These are phyloP conservation scores for Acanthochromis polyacanthus DNA, from an alignment of 2,113 vertebrate genomes.

Conservation along the genomic window DNA sequence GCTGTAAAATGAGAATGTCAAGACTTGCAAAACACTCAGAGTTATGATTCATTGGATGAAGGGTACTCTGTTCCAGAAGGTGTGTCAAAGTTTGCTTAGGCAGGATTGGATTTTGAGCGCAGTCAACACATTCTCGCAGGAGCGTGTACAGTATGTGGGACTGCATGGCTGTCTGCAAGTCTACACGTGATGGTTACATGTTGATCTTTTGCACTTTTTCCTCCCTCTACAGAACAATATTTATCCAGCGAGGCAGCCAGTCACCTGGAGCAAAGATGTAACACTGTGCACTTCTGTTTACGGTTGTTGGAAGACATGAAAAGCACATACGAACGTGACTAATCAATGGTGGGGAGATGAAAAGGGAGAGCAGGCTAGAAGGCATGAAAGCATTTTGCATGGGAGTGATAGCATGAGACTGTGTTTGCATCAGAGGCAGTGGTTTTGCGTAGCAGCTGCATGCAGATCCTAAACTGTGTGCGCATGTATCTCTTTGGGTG, in stretches of 20 bases:
- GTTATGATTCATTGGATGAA: conserved; percentile 25
- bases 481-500: conserved; percentile 9
- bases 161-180: conserved; percentile 25
- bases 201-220: conserved; percentile 21
- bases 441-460: conserved; percentile 33
- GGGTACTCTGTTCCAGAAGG: conserved; percentile 8
- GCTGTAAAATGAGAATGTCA: conserved; percentile 15
- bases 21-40: conserved; percentile 10
- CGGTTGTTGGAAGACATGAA: conserved; percentile 23
- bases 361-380: conserved; percentile 20
- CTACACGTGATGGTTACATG: conserved; percentile 19
- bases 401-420: conserved; percentile 27
- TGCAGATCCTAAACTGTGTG: conserved; percentile 5
- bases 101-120: conserved; percentile 28
- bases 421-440: conserved; percentile 40
- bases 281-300: conserved; percentile 8
- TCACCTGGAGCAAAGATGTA: conserved; percentile 2
- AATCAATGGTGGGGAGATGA: conserved; percentile 3
- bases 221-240: neutral
- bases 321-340: conserved; percentile 19
- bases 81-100: conserved; percentile 37
- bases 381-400: conserved; percentile 34
- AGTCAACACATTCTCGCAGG: conserved; percentile 14
- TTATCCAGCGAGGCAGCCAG: neutral
- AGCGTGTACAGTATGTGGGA: conserved; percentile 16